Evolutionary conservation across 2,797 vertebrate species (phyloP).

Genomic region (Propithecus perrieri): DNA sequence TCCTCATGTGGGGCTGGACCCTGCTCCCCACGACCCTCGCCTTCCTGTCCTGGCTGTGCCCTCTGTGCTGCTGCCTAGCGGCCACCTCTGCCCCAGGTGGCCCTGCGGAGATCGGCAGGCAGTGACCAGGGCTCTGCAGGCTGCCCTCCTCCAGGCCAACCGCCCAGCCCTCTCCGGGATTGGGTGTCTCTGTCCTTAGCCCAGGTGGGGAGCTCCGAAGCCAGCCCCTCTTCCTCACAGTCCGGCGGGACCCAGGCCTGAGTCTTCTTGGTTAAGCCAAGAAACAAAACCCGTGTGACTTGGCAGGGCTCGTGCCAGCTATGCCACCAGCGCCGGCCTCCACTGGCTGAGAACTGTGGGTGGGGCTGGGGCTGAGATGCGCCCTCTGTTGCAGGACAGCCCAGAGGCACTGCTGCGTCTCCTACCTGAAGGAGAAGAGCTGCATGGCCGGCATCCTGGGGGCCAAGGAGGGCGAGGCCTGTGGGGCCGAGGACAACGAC

Average conservation of each 20-base stretch:
- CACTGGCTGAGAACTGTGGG: rapidly evolving
- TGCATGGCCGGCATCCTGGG: slow-evolving; percentile 91
- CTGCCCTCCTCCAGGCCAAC: not conserved
- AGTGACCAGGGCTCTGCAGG: not conserved
- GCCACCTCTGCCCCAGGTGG: not conserved
- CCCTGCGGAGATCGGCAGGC: not conserved
- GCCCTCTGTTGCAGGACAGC: slow-evolving; percentile 86
- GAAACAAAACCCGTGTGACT: not conserved
- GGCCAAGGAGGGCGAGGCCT: slow-evolving; percentile 89
- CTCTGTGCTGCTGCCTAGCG: not conserved
- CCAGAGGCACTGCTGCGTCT: slow-evolving; percentile 93
- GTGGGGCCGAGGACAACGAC: slow-evolving; percentile 83
- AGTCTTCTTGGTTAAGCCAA: not conserved
- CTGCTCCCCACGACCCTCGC: rapidly evolving
- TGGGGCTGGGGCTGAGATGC: not conserved
- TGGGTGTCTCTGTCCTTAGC: not conserved
- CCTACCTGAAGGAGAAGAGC: slow-evolving; percentile 89
- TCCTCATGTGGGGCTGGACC: not conserved
- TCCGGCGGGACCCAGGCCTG: not conserved
- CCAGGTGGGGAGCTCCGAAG: not conserved
- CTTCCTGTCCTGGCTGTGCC: not conserved
- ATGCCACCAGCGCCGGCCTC: not conserved
- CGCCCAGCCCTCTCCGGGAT: not conserved
- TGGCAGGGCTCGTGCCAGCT: rapidly evolving
- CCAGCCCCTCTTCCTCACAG: too few species aligned